Conservation (phyloP, 1,140 invertebrate genomes). For the Drusus annulatus region DNA sequence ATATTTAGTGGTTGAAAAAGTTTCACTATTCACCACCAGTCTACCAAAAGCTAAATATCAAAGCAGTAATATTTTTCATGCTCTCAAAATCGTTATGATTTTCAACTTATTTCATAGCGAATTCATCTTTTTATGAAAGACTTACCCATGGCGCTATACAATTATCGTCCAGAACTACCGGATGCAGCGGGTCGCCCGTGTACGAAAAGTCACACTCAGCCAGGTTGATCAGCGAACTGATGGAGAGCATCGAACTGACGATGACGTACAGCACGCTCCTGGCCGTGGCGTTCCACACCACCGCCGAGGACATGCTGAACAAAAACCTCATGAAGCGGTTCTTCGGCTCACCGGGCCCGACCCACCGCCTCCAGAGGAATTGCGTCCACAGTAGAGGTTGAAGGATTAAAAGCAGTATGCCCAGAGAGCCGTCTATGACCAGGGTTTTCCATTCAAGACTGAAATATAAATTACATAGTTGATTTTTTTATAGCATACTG, state of each 20-base stretch:
- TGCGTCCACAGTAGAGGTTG: slow-evolving; percentile 77
- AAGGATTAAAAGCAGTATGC: slow-evolving; percentile 70
- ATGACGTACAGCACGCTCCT: slow-evolving; percentile 78
- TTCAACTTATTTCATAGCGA: too few relatives aligned
- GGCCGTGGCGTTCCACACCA: slow-evolving; percentile 75
- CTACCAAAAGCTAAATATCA: too few relatives aligned
- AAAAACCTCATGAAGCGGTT: slow-evolving; percentile 64
- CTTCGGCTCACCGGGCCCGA: slow-evolving; percentile 68
- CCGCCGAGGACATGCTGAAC: slow-evolving; percentile 69
- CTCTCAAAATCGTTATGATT: too few relatives aligned
- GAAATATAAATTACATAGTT: slow-evolving; percentile 40
- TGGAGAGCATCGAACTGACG: slow-evolving; percentile 75
- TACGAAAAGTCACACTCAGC: slow-evolving; percentile 60
- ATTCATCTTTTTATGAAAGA: neutral
- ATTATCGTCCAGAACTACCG: slow-evolving; percentile 60
- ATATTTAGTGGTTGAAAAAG: too few relatives aligned
- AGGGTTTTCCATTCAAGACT: slow-evolving; percentile 71
- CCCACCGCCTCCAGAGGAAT: slow-evolving; percentile 74
- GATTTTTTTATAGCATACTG: neutral
- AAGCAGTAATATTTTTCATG: too few relatives aligned
- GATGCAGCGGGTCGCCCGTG: slow-evolving; percentile 56
- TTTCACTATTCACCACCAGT: too few relatives aligned
- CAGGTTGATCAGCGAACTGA: slow-evolving; percentile 77
- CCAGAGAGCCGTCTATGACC: slow-evolving; percentile 67
- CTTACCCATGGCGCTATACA: slow-evolving; percentile 81